phyloP scores from a whole-genome alignment of 2,797 vertebrate species.

The Dallia pectoralis region DNA sequence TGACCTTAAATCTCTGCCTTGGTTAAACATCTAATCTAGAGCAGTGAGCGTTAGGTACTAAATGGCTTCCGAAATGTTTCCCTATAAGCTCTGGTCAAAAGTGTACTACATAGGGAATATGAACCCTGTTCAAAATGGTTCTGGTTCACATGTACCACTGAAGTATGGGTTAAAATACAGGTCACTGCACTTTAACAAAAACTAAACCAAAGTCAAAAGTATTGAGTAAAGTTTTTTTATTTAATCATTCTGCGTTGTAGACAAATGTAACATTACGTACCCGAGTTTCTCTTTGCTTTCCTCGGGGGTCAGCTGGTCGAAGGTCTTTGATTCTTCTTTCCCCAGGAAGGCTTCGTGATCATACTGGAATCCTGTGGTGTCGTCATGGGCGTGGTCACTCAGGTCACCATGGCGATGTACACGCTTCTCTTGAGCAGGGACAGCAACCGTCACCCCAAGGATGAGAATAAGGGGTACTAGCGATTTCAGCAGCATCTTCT shows the following conservation, averaged over 20 bases:
- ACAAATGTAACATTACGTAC: constrained; percentile 55
- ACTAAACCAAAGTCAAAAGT: neutral
- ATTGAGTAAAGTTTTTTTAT: neutral
- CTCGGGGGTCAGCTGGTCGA: constrained; percentile 86
- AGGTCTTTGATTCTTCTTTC: constrained; percentile 86
- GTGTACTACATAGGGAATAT: neutral
- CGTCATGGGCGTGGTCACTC: constrained; percentile 77
- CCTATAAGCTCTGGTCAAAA: neutral
- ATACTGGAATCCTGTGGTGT: constrained; percentile 77
- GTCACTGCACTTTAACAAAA: no score
- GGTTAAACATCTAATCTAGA: no score
- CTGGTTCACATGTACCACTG: no score
- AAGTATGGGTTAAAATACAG: no score
- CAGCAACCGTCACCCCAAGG: constrained; percentile 52
- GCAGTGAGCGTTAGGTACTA: no score
- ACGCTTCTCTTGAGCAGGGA: constrained; percentile 82
- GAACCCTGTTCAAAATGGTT: neutral
- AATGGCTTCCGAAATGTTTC: neutral
- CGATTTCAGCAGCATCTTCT: constrained; percentile 57
- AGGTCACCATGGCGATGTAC: constrained; percentile 80
- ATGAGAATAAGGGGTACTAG: constrained; percentile 47
- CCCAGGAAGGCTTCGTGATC: constrained; percentile 93
- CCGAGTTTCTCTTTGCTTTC: constrained; percentile 84
- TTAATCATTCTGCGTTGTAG: neutral
- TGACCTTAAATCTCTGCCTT: no score